Evolutionary conservation across 2,113 vertebrate species (phyloP).

Genomic region (Argyrosomus japonicus): DNA sequence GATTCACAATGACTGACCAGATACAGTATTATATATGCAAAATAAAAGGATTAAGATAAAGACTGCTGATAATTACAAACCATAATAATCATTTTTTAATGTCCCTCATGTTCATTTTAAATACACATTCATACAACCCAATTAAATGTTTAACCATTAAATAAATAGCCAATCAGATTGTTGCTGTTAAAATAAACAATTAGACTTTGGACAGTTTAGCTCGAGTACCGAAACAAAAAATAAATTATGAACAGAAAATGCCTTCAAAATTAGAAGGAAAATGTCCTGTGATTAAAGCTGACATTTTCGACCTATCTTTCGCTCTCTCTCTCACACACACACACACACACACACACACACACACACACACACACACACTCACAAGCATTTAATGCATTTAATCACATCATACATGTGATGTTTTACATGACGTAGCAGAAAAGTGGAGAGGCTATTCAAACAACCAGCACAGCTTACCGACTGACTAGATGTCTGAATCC

Average conservation of each 20-base stretch:
- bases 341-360: background rate
- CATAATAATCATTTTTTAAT: slow-evolving; percentile 3
- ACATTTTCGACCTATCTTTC: background rate
- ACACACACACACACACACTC: background rate
- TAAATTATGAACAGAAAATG: slow-evolving; percentile 25
- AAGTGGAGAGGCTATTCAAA: background rate
- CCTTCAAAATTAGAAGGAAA: background rate
- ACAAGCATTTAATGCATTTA: background rate
- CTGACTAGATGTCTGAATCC: slow-evolving; percentile 1
- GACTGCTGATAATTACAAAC: background rate
- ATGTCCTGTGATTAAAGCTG: slow-evolving; percentile 15
- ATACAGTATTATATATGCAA: slow-evolving; percentile 4
- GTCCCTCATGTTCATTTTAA: slow-evolving; percentile 10
- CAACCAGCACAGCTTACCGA: background rate
- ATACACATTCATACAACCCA: slow-evolving; percentile 7
- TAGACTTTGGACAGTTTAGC: background rate
- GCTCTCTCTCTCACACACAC: background rate
- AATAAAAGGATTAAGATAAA: background rate
- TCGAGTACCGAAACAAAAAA: slow-evolving; percentile 21
- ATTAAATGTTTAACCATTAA: slow-evolving; percentile 4
- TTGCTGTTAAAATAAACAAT: slow-evolving; percentile 41
- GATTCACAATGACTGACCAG: slow-evolving; percentile 3
- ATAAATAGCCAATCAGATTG: slow-evolving; percentile 56
- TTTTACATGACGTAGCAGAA: background rate
- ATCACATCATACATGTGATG: background rate